Conservation (phyloP, 1,140 invertebrate genomes). For the Bombus pascuorum region DNA sequence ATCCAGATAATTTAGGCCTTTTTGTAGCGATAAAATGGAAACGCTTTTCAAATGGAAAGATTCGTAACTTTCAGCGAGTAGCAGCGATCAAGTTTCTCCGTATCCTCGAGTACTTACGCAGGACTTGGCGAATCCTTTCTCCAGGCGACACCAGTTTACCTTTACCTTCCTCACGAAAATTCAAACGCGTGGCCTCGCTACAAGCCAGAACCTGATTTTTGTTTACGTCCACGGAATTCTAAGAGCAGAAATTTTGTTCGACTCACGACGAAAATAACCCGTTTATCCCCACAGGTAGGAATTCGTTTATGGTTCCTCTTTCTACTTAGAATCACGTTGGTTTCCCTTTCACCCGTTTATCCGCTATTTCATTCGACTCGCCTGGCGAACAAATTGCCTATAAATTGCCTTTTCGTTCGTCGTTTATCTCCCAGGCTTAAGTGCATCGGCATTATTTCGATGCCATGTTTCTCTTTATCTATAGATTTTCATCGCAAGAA, state of each 20-base stretch:
- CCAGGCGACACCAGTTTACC: constrained; percentile 24
- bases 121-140: constrained; percentile 43
- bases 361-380: background rate
- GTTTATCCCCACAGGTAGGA: background rate
- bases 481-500: background rate
- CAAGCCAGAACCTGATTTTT: constrained; percentile 29
- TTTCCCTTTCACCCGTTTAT: constrained; percentile 1
- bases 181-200: constrained; percentile 14
- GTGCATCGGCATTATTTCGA: background rate
- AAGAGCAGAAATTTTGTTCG: background rate
- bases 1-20: too few species aligned
- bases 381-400: background rate
- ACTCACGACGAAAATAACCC: background rate
- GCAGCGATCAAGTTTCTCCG: too few species aligned
- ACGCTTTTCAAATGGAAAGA: background rate
- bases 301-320: background rate
- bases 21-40: too few species aligned
- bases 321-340: background rate
- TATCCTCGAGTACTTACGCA: background rate
- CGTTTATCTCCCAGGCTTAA: background rate
- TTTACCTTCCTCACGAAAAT: constrained; percentile 34
- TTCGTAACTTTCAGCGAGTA: background rate
- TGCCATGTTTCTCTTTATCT: background rate
- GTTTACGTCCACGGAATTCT: constrained; percentile 24
- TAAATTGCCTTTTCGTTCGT: background rate